Conservation (phyloP, 2,113 vertebrate genomes). For the Corythoichthys haematopterus region DNA sequence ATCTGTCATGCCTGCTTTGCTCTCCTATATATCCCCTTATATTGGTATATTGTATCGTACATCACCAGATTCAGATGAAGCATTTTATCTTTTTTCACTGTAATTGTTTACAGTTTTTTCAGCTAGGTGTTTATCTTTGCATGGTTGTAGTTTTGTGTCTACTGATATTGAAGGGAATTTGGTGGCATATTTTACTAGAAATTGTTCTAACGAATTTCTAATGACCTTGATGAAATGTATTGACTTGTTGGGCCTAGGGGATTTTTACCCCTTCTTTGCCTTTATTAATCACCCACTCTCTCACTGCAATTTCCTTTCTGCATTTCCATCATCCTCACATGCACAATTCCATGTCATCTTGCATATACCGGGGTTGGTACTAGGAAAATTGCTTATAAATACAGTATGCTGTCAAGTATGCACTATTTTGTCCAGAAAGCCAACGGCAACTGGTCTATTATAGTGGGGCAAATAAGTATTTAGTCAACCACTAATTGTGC, state of each 20-base stretch:
- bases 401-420: no score
- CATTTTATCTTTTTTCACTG: conserved; percentile 59
- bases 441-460: no score
- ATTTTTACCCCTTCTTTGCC: conserved; percentile 36
- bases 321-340: conserved; percentile 8
- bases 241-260: conserved; percentile 29
- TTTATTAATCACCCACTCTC: background rate
- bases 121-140: conserved; percentile 22
- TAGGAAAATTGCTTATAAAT: no score
- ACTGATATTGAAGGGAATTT: conserved; percentile 40
- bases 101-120: conserved; percentile 28
- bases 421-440: no score
- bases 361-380: background rate
- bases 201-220: conserved; percentile 44
- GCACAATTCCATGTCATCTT: background rate
- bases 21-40: conserved; percentile 44
- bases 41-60: conserved; percentile 58
- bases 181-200: no score
- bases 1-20: conserved; percentile 46
- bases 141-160: conserved; percentile 6
- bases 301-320: conserved; percentile 22
- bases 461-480: no score
- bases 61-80: conserved; percentile 62
- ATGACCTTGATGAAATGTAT: conserved; percentile 67
- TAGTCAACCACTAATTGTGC: no score